Evolutionary conservation across 30 jellyfish, hydroid and myxozoan species (phyloP).

Genomic region (Cassiopea andromeda): DNA sequence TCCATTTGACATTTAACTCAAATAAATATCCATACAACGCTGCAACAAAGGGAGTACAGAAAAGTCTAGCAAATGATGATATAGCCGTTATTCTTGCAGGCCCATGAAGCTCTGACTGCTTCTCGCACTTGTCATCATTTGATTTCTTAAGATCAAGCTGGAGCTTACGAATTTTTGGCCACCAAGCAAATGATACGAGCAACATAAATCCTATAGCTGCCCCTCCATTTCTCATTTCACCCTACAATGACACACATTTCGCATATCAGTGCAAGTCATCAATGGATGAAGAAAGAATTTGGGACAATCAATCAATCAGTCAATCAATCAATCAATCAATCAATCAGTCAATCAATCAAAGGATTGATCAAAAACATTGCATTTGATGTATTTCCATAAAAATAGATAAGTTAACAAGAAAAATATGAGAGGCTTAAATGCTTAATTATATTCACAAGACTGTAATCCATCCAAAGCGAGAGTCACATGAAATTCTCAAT

Average conservation of each 20-base stretch:
- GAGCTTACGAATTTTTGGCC: conserved; percentile 74
- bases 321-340: too few species aligned
- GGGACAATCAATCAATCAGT: neutral
- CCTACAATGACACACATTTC: neutral
- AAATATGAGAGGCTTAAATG: neutral
- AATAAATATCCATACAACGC: conserved; percentile 30
- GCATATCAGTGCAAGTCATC: neutral
- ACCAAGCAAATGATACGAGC: conserved; percentile 72
- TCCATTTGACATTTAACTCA: conserved; percentile 6
- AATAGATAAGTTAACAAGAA: neutral
- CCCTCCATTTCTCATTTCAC: neutral
- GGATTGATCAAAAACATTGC: neutral
- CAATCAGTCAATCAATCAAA: too few species aligned
- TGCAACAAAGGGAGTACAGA: conserved; percentile 68
- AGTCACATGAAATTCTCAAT: neutral
- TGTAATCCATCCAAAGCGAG: neutral
- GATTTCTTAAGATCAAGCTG: conserved; percentile 51
- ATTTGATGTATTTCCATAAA: neutral
- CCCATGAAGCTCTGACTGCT: conserved; percentile 31
- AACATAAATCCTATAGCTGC: conserved; percentile 18
- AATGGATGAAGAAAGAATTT: neutral
- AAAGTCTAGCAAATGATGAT: conserved; percentile 57
- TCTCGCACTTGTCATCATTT: conserved; percentile 5
- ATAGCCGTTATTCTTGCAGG: conserved; percentile 66
- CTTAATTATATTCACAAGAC: neutral